Conservation (phyloP, 2,113 vertebrate species). For the Crotalus viridis region DNA sequence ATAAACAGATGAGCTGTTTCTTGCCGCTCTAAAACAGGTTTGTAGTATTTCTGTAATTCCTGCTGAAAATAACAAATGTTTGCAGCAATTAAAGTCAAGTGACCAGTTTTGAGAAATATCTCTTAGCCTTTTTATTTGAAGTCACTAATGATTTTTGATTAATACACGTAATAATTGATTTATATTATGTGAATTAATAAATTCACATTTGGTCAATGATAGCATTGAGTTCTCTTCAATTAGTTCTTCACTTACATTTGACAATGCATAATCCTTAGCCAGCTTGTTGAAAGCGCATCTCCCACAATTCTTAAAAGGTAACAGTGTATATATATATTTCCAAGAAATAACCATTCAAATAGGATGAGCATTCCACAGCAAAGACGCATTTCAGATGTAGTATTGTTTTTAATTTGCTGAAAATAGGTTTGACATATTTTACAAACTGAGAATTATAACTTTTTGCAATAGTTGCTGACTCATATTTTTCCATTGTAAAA, state of each 20-base stretch:
- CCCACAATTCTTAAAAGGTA: background rate
- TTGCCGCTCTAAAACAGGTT: background rate
- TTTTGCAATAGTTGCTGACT: background rate
- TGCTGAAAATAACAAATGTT: background rate
- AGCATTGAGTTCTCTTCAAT: background rate
- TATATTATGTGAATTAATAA: background rate
- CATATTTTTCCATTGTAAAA: background rate
- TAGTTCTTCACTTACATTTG: background rate
- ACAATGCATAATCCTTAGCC: background rate
- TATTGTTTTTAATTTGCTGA: background rate
- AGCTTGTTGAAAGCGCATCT: background rate
- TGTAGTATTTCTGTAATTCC: background rate
- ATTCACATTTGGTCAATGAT: background rate
- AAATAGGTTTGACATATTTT: background rate
- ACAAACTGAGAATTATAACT: background rate
- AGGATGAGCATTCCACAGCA: background rate
- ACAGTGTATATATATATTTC: background rate
- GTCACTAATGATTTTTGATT: background rate
- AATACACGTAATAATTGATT: background rate
- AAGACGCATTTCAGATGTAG: background rate
- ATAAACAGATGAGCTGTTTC: background rate
- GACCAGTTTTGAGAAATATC: background rate
- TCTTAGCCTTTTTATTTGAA: background rate
- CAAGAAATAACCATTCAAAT: background rate
- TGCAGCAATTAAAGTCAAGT: background rate